phyloP scores from a whole-genome alignment of 2,888 invertebrate genomes.

The Macaria liturata region DNA sequence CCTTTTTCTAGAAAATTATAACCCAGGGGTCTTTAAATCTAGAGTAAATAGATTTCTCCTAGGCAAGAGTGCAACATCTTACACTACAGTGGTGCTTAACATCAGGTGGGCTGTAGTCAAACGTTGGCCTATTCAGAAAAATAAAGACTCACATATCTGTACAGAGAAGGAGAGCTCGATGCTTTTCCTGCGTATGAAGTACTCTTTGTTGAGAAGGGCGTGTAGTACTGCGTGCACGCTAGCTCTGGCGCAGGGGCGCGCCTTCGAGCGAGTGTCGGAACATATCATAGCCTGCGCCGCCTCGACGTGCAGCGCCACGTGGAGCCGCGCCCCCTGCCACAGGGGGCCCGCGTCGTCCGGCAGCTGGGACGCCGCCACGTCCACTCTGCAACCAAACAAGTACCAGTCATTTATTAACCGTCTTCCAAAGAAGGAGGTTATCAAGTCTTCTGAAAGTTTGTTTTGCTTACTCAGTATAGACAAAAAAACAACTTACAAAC shows the following conservation, averaged over 20 bases:
- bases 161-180: constrained; percentile 49
- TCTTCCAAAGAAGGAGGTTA: too few species aligned
- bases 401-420: too few species aligned
- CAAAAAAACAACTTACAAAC: too few species aligned
- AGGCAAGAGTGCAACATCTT: too few species aligned
- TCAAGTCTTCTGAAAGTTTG: too few species aligned
- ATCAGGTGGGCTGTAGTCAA: too few species aligned
- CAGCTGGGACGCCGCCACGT: constrained; percentile 68
- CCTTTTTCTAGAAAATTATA: too few species aligned
- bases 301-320: constrained; percentile 40
- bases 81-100: too few species aligned
- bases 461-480: too few species aligned
- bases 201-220: constrained; percentile 47
- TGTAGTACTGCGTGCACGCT: constrained; percentile 51
- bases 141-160: constrained; percentile 54
- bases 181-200: constrained; percentile 47
- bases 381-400: constrained; percentile 51
- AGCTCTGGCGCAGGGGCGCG: constrained; percentile 53
- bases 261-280: constrained; percentile 29
- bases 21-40: too few species aligned
- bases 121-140: too few species aligned
- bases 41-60: too few species aligned
- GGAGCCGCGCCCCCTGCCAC: constrained; percentile 55
- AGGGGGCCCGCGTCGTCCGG: constrained; percentile 51
- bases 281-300: constrained; percentile 44